Conservation (phyloP, 2,113 vertebrate species). For the Hoplias malabaricus region DNA sequence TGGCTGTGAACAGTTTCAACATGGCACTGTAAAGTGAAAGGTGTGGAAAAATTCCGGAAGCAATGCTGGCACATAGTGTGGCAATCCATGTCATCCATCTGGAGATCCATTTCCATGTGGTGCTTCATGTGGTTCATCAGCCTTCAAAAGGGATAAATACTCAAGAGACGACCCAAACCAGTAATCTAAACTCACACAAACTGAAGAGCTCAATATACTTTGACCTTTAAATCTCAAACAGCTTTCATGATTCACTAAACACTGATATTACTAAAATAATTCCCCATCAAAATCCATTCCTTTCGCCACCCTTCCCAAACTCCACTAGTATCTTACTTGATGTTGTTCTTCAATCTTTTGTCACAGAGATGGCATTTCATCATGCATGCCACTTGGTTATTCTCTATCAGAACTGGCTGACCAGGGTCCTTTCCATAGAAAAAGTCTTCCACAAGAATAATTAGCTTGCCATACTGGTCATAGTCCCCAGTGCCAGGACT, state of each 20-base stretch:
- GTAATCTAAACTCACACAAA: background rate
- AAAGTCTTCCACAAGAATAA: conserved; percentile 87
- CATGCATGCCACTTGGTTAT: conserved; percentile 68
- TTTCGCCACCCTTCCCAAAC: background rate
- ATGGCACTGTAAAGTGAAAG: conserved; percentile 84
- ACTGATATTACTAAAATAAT: background rate
- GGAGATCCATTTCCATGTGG: conserved; percentile 78
- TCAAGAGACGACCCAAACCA: background rate
- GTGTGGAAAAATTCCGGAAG: conserved; percentile 81
- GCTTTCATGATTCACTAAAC: no score
- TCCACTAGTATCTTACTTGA: conserved; percentile 70
- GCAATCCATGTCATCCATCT: conserved; percentile 72
- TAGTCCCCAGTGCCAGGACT: conserved; percentile 32
- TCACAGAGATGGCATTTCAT: conserved; percentile 83
- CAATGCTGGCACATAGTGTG: conserved; percentile 84
- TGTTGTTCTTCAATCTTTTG: conserved; percentile 85
- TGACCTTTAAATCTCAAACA: no score
- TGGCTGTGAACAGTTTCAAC: conserved; percentile 86
- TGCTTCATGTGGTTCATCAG: conserved; percentile 92
- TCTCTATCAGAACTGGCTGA: background rate
- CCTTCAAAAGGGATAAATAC: conserved; percentile 59
- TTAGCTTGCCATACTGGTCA: conserved; percentile 76
- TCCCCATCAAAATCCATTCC: background rate
- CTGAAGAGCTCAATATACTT: no score
- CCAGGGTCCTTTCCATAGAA: conserved; percentile 83